These are phyloP conservation scores for Catharus ustulatus DNA, from an alignment of 2,797 vertebrate genomes.

Conservation along the genomic window DNA sequence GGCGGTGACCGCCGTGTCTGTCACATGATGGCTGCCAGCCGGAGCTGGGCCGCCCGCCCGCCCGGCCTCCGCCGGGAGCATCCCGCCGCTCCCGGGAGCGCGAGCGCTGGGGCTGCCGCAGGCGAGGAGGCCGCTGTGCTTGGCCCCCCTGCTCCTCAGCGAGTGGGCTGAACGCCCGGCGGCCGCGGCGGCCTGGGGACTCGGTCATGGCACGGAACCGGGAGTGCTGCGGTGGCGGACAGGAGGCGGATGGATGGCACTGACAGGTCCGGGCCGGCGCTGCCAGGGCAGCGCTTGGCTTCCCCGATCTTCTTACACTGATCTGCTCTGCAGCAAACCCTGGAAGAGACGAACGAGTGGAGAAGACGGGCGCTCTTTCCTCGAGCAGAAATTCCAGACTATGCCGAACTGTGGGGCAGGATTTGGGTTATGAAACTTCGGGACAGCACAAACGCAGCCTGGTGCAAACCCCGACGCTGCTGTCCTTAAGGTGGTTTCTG, in stretches of 20 bases:
- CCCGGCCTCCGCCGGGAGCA: constrained; percentile 6
- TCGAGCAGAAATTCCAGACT: not conserved
- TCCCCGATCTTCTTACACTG: constrained; percentile 47
- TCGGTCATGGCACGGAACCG: constrained; percentile 43
- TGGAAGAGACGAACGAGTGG: constrained; percentile 20
- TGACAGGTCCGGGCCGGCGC: not conserved
- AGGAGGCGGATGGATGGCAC: constrained; percentile 21
- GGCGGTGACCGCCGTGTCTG: constrained; percentile 26
- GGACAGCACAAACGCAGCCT: constrained; percentile 6
- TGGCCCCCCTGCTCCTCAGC: not conserved
- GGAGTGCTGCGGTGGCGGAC: constrained; percentile 33
- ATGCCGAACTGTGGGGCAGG: constrained; percentile 43
- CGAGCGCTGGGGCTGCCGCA: not conserved
- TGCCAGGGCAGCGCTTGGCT: constrained; percentile 38
- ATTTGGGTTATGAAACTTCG: constrained; percentile 27
- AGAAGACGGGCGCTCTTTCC: not conserved
- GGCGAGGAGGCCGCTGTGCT: not conserved
- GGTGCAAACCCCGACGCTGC: not conserved
- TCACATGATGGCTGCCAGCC: constrained; percentile 62
- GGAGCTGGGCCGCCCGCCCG: constrained; percentile 42
- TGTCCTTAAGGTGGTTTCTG: constrained; percentile 41
- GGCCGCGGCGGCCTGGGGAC: constrained; percentile 17
- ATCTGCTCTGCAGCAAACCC: not conserved
- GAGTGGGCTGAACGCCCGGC: constrained; percentile 3
- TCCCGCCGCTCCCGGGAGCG: constrained; percentile 56